Evolutionary conservation across 92 coral and sea anemone species (phyloP).

Genomic region (Paramuricea clavata): DNA sequence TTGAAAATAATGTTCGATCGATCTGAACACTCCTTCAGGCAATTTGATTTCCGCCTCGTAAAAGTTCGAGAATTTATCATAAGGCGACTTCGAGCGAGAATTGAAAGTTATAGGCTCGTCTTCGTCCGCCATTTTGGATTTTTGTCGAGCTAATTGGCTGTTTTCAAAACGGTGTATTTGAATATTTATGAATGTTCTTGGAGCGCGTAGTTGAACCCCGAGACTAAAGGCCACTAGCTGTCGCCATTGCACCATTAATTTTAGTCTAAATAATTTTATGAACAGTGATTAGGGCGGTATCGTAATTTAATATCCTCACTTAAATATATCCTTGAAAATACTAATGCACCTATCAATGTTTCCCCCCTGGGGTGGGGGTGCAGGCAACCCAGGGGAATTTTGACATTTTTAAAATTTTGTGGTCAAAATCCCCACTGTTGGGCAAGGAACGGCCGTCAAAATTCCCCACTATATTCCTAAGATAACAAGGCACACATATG

Average conservation of each 20-base stretch:
- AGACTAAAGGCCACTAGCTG: neutral
- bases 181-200: neutral
- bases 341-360: too few species aligned
- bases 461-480: too few species aligned
- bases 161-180: neutral
- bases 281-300: neutral
- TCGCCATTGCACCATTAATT: slow-evolving; percentile 1
- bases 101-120: slow-evolving; percentile 55
- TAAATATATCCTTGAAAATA: neutral
- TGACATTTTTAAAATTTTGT: too few species aligned
- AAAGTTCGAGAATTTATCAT: slow-evolving; percentile 82
- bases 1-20: slow-evolving; percentile 92
- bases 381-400: too few species aligned
- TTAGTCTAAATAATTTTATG: neutral
- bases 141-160: neutral
- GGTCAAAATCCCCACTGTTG: too few species aligned
- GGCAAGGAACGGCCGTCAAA: too few species aligned
- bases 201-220: neutral
- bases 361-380: too few species aligned
- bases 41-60: slow-evolving; percentile 81
- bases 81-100: slow-evolving; percentile 73
- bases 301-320: neutral
- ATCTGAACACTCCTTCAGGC: slow-evolving; percentile 88
- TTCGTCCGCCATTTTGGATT: slow-evolving; percentile 16
- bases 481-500: too few species aligned